A percentile compares a stretch with the other conserved stretches of the same genome.
These are phyloP conservation scores for Thalassophryne amazonica DNA, from an alignment of 2,797 vertebrate genomes.

Conservation along the genomic window DNA sequence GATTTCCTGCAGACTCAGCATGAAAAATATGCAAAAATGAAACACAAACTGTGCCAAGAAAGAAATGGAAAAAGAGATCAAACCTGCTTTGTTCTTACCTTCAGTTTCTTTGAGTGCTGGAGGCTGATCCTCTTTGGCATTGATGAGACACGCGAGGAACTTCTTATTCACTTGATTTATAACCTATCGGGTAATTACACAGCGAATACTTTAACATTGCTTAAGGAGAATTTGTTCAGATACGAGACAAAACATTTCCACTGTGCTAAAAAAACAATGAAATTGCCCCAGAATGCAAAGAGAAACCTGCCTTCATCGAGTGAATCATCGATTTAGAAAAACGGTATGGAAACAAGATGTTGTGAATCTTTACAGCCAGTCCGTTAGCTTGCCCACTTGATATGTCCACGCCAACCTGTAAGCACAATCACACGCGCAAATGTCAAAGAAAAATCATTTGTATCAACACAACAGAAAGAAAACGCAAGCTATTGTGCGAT, in stretches of 20 bases:
- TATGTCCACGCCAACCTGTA: conserved; percentile 89
- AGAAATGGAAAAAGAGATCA: neutral
- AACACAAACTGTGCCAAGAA: neutral
- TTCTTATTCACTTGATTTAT: conserved; percentile 98
- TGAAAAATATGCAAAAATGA: neutral
- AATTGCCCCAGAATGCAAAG: neutral
- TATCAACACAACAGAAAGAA: neutral
- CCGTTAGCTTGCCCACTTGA: conserved; percentile 83
- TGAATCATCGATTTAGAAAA: conserved; percentile 97
- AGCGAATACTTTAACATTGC: neutral
- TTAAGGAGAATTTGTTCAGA: neutral
- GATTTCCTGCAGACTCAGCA: conserved; percentile 77
- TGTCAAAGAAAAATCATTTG: too few species aligned
- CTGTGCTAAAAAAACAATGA: neutral
- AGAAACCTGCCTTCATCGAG: conserved; percentile 86
- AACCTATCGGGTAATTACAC: conserved; percentile 75
- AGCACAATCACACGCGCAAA: too few species aligned
- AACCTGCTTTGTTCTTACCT: conserved; percentile 38
- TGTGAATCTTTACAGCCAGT: conserved; percentile 93
- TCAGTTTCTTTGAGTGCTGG: conserved; percentile 30
- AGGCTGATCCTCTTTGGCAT: conserved; percentile 72
- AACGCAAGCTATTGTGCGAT: too few species aligned
- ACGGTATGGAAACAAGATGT: conserved; percentile 91
- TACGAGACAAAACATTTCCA: neutral
- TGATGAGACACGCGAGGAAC: conserved; percentile 93